Conservation (phyloP, 2,797 vertebrate genomes). For the Coregonus sp. region DNA sequence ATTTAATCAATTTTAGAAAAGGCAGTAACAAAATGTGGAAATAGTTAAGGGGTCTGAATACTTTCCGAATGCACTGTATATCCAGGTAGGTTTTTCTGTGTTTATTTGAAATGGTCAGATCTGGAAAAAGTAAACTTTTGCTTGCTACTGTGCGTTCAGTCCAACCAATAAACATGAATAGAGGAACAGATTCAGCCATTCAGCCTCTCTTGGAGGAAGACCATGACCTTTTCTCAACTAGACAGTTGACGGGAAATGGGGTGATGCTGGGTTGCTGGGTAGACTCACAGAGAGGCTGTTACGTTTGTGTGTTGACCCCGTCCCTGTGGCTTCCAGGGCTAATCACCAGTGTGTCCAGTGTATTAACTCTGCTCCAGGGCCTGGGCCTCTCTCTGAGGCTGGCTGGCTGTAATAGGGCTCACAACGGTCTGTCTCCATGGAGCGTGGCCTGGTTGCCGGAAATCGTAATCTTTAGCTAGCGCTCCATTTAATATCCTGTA, state of each 20-base stretch:
- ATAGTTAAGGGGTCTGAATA: too few species aligned
- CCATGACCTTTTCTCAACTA: conserved; percentile 11
- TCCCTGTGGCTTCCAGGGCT: not conserved
- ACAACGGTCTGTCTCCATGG: conserved; percentile 39
- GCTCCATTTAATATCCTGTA: conserved; percentile 73
- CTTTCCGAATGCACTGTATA: not conserved
- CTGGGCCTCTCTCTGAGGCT: conserved; percentile 27
- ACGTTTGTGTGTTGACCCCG: not conserved
- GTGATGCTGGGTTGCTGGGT: conserved; percentile 9
- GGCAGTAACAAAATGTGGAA: too few species aligned
- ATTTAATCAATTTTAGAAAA: too few species aligned
- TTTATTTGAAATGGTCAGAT: not conserved
- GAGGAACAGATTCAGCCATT: not conserved
- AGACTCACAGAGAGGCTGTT: not conserved
- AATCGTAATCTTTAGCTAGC: conserved; percentile 61
- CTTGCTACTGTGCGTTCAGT: not conserved
- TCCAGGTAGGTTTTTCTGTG: not conserved
- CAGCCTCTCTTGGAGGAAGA: not conserved
- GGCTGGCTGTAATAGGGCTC: conserved; percentile 25
- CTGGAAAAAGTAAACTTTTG: not conserved
- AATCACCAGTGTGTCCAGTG: not conserved
- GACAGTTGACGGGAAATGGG: not conserved
- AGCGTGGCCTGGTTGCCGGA: conserved; percentile 61
- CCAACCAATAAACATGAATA: not conserved
- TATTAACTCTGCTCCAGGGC: conserved; percentile 4